Percentiles rank a stretch among this genome's conserved stretches.
Evolutionary conservation across 2,113 vertebrate genomes (phyloP).

Genomic region (Sporophila hypoxantha): DNA sequence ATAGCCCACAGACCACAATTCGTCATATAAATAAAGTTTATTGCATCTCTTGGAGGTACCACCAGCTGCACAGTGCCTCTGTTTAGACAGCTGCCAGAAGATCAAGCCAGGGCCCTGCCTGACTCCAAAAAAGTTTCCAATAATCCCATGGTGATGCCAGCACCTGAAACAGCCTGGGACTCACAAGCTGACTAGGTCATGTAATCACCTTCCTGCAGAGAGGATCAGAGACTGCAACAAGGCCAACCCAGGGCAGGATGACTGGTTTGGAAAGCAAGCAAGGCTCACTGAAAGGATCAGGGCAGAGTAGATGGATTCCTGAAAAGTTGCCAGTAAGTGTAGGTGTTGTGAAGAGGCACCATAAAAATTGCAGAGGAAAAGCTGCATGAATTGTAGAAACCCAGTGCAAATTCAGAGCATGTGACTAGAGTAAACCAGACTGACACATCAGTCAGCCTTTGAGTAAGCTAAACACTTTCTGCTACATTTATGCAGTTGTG

Average conservation of each 20-base stretch:
- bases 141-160: neutral
- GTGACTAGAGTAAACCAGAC: neutral
- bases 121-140: neutral
- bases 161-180: neutral
- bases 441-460: neutral
- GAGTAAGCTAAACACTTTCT: neutral
- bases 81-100: neutral
- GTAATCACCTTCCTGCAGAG: neutral
- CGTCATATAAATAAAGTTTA: neutral
- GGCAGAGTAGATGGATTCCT: neutral
- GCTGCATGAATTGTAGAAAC: neutral
- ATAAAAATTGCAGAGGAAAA: neutral
- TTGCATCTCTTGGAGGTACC: neutral
- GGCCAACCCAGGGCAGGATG: neutral
- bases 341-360: neutral
- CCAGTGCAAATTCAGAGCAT: neutral
- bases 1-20: neutral
- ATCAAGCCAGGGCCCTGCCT: neutral
- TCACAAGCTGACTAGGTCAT: neutral
- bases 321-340: neutral
- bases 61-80: neutral
- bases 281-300: neutral
- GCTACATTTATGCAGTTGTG: neutral
- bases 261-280: neutral
- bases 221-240: neutral